Percentiles rank a stretch among this genome's conserved stretches.
Evolutionary conservation across 2,113 vertebrate genomes (phyloP).

Genomic region (Pluvianellus socialis): DNA sequence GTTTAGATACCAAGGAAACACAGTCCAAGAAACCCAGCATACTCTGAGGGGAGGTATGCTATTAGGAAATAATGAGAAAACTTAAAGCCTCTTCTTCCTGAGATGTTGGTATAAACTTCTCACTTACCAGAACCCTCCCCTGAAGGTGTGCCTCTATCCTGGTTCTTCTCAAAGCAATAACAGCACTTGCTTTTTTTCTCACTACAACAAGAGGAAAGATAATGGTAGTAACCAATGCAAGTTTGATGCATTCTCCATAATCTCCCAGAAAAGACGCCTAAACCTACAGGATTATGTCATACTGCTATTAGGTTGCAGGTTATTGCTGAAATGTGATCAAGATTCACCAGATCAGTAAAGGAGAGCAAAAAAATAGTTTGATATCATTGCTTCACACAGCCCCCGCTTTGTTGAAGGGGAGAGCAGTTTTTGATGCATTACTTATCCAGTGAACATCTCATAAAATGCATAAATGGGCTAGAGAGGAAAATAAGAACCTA

Average conservation of each 20-base stretch:
- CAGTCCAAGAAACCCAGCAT: background rate
- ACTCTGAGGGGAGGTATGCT: background rate
- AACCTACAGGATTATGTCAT: background rate
- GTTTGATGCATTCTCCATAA: background rate
- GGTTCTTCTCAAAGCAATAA: background rate
- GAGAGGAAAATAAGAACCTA: background rate
- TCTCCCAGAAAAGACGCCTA: background rate
- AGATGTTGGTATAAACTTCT: background rate
- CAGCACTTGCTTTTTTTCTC: background rate
- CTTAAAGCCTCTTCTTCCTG: background rate
- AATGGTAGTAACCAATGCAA: background rate
- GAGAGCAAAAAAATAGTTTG: background rate
- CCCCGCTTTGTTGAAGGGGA: background rate
- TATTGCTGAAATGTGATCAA: background rate
- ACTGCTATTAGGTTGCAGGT: background rate
- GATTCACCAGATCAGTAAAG: background rate
- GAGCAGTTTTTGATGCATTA: background rate
- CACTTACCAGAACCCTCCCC: background rate
- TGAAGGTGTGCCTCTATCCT: background rate
- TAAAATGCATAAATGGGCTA: background rate
- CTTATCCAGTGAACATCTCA: background rate
- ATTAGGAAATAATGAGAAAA: background rate
- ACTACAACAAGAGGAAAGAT: background rate
- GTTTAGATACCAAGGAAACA: background rate
- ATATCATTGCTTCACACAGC: background rate